Base-by-base conservation (phyloP, 2,888 invertebrate species). In the Hemaris fuciformis region DNA sequence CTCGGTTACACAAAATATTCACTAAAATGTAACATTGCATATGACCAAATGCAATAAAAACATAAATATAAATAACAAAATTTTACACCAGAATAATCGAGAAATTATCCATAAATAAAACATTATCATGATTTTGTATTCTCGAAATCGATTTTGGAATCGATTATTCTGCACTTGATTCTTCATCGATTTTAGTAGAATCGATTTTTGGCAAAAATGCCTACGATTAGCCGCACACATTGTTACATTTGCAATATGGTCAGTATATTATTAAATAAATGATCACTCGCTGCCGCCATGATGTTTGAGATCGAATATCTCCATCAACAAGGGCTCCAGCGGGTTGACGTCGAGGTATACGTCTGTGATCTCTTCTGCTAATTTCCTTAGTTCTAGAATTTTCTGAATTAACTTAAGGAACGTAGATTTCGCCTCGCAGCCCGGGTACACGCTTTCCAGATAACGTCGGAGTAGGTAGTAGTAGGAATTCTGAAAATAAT, bases 281-380 rank as follows among this genome's bases (percentile, higher is more conserved):
- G 20, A 31, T 57, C 57, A 59, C 25, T 62, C 59, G 8, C 53
- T n/a, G 2, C 60, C 73, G 13, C 83, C 83, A n/a, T 91, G 92
- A 27, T 91, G 95, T 80, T 98, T 98, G 66, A 99, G 93, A 91
- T 99, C 98, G 77, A 99, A 98, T 80, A 99, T 98, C 93, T 99
- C 99, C 83, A 98, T 96, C 53, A 99, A 93, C 41, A 99, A 91
- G 0, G 99, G 99, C 77, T 98, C 98, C 48, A 99, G 97, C 31
- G 99, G 98, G 93, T 99, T 98, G 0, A 98, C 97, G 87, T 98
- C 97, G 25, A 99, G 93, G 84, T 98, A 97, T 3, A 98, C 97
- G 42, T 96, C 96, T 7, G 98, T 97, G n/a, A 98, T 96, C 74
- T 97, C 97, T 73, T 98, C 98, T 64, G 98, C 97, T 60, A 99